phyloP scores from a whole-genome alignment of 2,888 invertebrate species.

The Ichneumon xanthorius region DNA sequence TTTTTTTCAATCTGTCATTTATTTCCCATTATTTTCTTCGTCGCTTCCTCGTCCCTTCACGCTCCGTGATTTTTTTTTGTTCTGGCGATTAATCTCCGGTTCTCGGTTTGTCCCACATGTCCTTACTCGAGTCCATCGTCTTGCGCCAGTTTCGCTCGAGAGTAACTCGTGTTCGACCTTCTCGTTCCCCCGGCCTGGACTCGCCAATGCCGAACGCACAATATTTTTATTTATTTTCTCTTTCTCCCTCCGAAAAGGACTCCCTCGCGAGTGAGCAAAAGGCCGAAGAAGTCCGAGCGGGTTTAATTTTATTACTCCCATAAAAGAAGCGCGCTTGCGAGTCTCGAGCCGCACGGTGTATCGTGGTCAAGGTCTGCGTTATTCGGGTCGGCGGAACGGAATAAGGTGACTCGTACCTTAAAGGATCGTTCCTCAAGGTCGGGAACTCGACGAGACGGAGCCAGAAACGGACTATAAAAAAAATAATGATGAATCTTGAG shows the following conservation, averaged over 20 bases:
- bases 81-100: background rate
- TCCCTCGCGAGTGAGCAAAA: conserved; percentile 11
- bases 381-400: conserved; percentile 73
- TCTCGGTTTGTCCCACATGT: background rate
- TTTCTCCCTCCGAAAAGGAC: conserved; percentile 34
- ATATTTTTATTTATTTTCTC: background rate
- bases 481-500: conserved; percentile 1
- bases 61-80: background rate
- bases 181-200: conserved; percentile 14
- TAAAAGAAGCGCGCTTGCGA: conserved; percentile 44
- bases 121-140: conserved; percentile 10
- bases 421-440: conserved; percentile 72
- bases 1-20: background rate
- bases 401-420: conserved; percentile 72
- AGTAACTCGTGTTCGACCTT: conserved; percentile 36
- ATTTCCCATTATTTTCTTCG: background rate
- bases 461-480: conserved; percentile 7
- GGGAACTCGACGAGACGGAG: conserved; percentile 31
- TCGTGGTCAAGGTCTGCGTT: conserved; percentile 79
- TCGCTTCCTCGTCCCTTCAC: background rate
- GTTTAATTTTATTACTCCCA: conserved; percentile 61
- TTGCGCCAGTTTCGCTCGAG: conserved; percentile 36
- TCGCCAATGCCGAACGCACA: conserved; percentile 11
- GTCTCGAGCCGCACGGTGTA: conserved; percentile 57
- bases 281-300: conserved; percentile 16